Conservation (phyloP, 2,113 vertebrate species). For the Rhinichthys klamathensis region DNA sequence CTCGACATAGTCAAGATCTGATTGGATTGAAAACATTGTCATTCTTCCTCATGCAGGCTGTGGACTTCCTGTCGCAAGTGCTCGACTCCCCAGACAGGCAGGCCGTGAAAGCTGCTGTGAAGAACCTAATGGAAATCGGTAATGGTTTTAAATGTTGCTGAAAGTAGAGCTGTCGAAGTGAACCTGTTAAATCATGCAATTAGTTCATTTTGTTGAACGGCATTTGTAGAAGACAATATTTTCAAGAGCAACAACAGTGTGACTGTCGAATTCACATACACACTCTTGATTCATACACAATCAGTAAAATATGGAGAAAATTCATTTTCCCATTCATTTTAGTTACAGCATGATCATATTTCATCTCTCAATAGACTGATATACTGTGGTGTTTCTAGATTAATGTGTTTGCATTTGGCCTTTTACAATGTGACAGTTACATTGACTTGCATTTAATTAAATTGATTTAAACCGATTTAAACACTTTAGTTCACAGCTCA, state of each 20-base stretch:
- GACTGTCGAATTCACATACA: not conserved
- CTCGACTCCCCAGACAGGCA: slow-evolving; percentile 88
- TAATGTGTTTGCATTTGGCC: too few species aligned
- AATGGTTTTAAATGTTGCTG: slow-evolving; percentile 37
- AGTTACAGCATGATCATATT: too few species aligned
- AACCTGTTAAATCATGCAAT: not conserved
- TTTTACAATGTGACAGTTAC: too few species aligned
- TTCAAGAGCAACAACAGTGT: not conserved
- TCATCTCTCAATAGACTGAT: too few species aligned
- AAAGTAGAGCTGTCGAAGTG: not conserved
- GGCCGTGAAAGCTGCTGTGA: slow-evolving; percentile 87
- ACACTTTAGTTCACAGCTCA: too few species aligned
- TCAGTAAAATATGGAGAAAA: not conserved
- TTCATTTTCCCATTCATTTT: too few species aligned
- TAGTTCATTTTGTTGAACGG: too few species aligned
- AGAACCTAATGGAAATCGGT: slow-evolving; percentile 89
- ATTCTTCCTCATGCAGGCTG: slow-evolving; percentile 75
- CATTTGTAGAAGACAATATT: not conserved
- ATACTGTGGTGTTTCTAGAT: too few species aligned
- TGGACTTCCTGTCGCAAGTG: slow-evolving; percentile 93
- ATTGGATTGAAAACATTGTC: not conserved
- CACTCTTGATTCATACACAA: not conserved
- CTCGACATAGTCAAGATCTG: not conserved
- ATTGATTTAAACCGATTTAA: too few species aligned
- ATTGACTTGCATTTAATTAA: too few species aligned